Base-by-base conservation (phyloP, 2,113 vertebrate species). In the Ammodytes dubius region DNA sequence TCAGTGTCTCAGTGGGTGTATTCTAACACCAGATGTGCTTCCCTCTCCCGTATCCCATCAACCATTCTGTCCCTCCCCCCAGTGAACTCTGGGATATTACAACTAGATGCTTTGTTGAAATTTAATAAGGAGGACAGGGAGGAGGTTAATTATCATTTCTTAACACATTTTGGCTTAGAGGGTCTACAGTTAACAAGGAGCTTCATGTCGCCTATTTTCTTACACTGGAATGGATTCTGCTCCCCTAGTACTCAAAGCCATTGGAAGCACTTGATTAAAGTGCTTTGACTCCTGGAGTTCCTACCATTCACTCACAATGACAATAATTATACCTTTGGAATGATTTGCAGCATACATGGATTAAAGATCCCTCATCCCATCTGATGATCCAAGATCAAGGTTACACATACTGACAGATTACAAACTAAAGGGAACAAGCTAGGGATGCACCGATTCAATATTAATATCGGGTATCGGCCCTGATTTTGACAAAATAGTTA, bases 21-120 rank as follows among this genome's bases (percentile, higher is more conserved):
- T 85, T 88, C 84, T 69, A 81, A 77, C 82, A 81, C 77, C 89
- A 92, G 88, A 92, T 93, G 91, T 90, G 82, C 79, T 70, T 77
- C 84, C 45, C 52, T 87, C 58, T 77, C 66, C 79, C 74, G 47
- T 40, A 67, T 84, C 69, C 77, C 69, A 87, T 82, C 79, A 78
- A 53, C 70, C 71, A 84, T 86, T 86, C 79, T 81, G 82, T 67
- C 66, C 86, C 73, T 87, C 86, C 82, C 81, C 83, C 56, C 39
- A 66, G 58, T 85, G 83, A 90, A 87, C 82, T 77, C 85, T 79
- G 71, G 70, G 87, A 91, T 83, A 84, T 80, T 60, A 77, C 42
- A 39, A 77, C 59, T 79, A 56, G 61, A 79, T 59, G 70, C 69
- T 79, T 66, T 85, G 79, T 85, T 89, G 79, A 79, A 82, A 83